A percentile compares a stretch with the other conserved stretches of the same genome.
Conservation (phyloP, 1,140 invertebrate species). For the Drosophila asahinai region DNA sequence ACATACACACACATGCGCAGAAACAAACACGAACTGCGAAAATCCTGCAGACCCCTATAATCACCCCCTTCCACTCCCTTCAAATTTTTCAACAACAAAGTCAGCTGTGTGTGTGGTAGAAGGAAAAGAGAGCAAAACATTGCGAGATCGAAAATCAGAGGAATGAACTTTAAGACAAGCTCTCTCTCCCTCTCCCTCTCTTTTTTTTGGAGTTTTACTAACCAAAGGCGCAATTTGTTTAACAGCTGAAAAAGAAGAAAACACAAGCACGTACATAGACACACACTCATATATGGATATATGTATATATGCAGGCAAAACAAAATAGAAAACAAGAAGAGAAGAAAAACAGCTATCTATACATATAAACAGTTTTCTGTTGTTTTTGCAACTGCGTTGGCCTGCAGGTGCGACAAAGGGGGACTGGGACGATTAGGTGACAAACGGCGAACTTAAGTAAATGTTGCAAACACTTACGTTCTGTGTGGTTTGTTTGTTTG, state of each 20-base stretch:
- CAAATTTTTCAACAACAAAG: constrained; percentile 45
- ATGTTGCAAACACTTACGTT: constrained; percentile 42
- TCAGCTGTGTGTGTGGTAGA: constrained; percentile 61
- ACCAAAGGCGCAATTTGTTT: constrained; percentile 71
- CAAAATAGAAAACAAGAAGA: constrained; percentile 28
- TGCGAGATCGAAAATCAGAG: constrained; percentile 36
- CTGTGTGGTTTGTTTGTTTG: constrained; percentile 21
- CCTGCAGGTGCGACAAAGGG: constrained; percentile 12
- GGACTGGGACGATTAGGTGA: constrained; percentile 1
- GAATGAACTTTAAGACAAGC: constrained; percentile 42
- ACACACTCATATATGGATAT: not conserved
- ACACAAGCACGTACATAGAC: constrained; percentile 11
- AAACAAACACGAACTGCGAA: constrained; percentile 54
- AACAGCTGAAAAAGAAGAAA: constrained; percentile 23
- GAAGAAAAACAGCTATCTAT: constrained; percentile 33
- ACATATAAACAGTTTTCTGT: constrained; percentile 26
- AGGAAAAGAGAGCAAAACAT: constrained; percentile 20
- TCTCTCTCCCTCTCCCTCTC: constrained; percentile 8
- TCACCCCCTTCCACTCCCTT: constrained; percentile 1
- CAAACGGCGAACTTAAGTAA: constrained; percentile 18
- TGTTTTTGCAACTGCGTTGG: constrained; percentile 40
- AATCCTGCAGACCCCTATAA: constrained; percentile 37
- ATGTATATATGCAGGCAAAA: constrained; percentile 15
- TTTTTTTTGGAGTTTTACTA: constrained; percentile 45
- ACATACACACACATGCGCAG: constrained; percentile 59